Evolutionary conservation across 2,888 invertebrate species (phyloP), one percentile per base, ranked within the genome.

Genomic region (Tortrix viridana): DNA sequence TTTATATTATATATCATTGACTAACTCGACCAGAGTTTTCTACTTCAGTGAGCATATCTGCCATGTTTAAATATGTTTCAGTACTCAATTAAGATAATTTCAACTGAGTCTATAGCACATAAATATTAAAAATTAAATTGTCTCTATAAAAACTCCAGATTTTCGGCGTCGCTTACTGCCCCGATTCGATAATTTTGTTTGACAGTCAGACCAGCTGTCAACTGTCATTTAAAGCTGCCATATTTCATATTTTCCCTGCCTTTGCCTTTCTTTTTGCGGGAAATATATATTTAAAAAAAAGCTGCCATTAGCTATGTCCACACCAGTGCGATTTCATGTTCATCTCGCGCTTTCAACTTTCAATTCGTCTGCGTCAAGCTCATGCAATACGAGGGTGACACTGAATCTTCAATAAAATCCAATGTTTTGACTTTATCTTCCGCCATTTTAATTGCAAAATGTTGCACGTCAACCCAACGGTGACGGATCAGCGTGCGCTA

Each of bases 1-100:
- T 14, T 18, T 26, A 18, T 41, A 54, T 32, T 16, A 16, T 16
- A 16, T 46, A 19, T 20, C 32, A 56, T 38, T 3, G 38, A 67
- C 74, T 67, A 65, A 74, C 74, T 37, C 72, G 69, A 53, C 67
- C 65, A 22, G 70, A 50, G 52, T 58, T 68, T 32, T 71, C 74
- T 0, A 53, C 26, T 52, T 68, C 68, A 16, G 65, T 64, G n/a
- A 54, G 64, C 5, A 61, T 43, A 18, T 67, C 68, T 5, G 63
- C 59, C 68, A 69, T 69, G 41, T 9, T 47, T 38, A 12, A 38
- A 12, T 16, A 47, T 47, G 23, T 1, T 12, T 41, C 26, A 20
- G 16, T 19, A 41, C 38, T 14, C 23, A 12, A 16, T 53, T 52
- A 18, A 18, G 23, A 32, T 46, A 0, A 32, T 9, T 32, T 37